A percentile compares a stretch with the other conserved stretches of the same genome.
These are phyloP conservation scores for Pipistrellus pipistrellus DNA, from an alignment of 2,797 vertebrate species.

Conservation along the genomic window DNA sequence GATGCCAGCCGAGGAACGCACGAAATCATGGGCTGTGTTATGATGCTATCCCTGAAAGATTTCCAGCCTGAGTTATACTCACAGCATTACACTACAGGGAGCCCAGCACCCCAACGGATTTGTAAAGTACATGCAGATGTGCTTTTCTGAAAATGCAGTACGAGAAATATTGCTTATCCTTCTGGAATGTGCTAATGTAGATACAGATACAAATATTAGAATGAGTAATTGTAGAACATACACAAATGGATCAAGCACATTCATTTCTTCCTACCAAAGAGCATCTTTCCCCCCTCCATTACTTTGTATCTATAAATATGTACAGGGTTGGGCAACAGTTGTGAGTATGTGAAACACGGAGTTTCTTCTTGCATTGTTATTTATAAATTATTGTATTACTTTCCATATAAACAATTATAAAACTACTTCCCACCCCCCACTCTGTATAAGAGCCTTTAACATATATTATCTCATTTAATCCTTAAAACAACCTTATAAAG, in stretches of 20 bases:
- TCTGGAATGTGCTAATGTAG: conserved; percentile 55
- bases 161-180: conserved; percentile 67
- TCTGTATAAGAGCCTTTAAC: not conserved
- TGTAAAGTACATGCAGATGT: conserved; percentile 81
- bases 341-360: not conserved
- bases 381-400: not conserved
- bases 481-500: not conserved
- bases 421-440: not conserved
- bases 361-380: not conserved
- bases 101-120: conserved; percentile 49
- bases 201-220: conserved; percentile 65
- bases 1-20: conserved; percentile 29
- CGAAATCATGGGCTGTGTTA: conserved; percentile 67
- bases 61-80: conserved; percentile 67
- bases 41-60: conserved; percentile 69
- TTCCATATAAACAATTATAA: not conserved
- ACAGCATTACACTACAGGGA: conserved; percentile 67
- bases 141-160: conserved; percentile 33
- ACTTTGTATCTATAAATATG: not conserved
- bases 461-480: not conserved
- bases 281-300: not conserved
- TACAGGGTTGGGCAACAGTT: not conserved
- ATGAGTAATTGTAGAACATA: conserved; percentile 65
- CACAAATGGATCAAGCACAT: conserved; percentile 31
- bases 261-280: conserved; percentile 51